These are phyloP conservation scores for Porites lutea DNA, from an alignment of 64 coral and sea anemone genomes.

Conservation along the genomic window DNA sequence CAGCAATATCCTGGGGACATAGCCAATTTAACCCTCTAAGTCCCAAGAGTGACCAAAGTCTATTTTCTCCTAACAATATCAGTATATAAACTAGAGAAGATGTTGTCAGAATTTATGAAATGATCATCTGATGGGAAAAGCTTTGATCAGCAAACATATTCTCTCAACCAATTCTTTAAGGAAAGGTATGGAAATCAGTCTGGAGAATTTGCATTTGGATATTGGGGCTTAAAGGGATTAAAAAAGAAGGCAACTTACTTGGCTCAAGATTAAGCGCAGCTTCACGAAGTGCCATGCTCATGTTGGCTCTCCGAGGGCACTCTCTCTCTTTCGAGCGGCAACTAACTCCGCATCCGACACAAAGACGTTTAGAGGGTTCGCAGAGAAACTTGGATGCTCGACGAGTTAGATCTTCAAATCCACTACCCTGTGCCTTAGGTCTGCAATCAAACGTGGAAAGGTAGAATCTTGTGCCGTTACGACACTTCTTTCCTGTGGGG, in stretches of 20 bases:
- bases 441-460: not conserved
- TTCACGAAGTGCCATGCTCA: not conserved
- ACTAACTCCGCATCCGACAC: not conserved
- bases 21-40: too few species aligned
- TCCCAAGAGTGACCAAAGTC: too few species aligned
- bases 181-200: too few species aligned
- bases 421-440: not conserved
- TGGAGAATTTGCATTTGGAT: too few species aligned
- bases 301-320: not conserved
- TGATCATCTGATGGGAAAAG: too few species aligned
- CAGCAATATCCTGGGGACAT: too few species aligned
- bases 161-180: too few species aligned
- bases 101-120: too few species aligned
- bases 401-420: not conserved
- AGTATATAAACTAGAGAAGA: too few species aligned
- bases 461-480: not conserved
- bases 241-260: not conserved
- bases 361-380: not conserved
- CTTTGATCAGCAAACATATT: too few species aligned
- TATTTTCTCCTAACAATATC: too few species aligned
- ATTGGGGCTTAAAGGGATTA: too few species aligned
- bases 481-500: not conserved
- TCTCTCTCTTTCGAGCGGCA: not conserved
- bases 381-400: slow-evolving; percentile 25
- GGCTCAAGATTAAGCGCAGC: not conserved